Base-by-base conservation (phyloP, 2,888 invertebrate species). In the Aleiodes alternator region DNA sequence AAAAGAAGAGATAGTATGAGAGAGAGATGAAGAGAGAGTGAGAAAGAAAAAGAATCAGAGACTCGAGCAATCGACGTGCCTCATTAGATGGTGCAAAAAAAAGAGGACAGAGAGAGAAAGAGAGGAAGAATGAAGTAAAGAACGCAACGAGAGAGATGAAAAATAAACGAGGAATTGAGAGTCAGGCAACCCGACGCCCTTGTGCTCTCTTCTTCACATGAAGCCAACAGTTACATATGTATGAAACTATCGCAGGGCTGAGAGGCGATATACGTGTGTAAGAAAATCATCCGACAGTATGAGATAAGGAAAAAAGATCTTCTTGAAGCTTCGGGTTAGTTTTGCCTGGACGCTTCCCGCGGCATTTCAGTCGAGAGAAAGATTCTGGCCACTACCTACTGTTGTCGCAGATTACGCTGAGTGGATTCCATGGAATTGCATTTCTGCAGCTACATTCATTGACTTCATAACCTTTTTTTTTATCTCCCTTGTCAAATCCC, bases 381-480 rank as follows among this genome's bases (percentile, higher is more conserved):
- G 53, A n/a, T n/a, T n/a, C 55, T 16, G 38, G 16, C 14, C 29
- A 53, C 50, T 48, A 70, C 68, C 68, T 23, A 48, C 73, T 38
- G 51, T 78, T 80, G 80, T 81, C 81, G 82, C 81, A 83, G 85
- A 85, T 85, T 85, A 84, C 84, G 80, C 80, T 83, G 83, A 85
- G 84, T 84, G 82, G 85, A 84, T 85, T 85, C 84, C 82, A 77
- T 78, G 84, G 82, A 84, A 85, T 84, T 83, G 83, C 83, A 81
- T 80, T 81, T 81, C 77, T 78, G 70, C 77, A 78, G 77, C 59
- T 64, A 23, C 64, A 64, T 48, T 64, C 48, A 48, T 34, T 48
- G 64, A 64, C 59, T 64, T 43, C 16, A 64, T 48, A 23, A 23
- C 23, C 23, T 64, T 64, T 64, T 56, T 43, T 48, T 64, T 43